Conservation (phyloP, 1,140 invertebrate species). For the Eumaeus atala region DNA sequence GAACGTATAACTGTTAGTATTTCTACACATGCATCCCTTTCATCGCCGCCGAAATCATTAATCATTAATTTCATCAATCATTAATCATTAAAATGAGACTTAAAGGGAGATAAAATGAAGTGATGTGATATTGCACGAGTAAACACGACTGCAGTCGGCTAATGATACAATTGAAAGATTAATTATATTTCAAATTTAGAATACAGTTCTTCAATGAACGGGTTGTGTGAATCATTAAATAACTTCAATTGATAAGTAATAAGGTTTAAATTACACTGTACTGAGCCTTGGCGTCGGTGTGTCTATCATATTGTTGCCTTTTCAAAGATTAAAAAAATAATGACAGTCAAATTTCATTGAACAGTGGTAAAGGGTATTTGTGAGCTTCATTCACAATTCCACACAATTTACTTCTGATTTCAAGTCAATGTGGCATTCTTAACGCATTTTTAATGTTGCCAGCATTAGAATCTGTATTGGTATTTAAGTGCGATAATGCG, state of each 20-base stretch:
- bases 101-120: constrained; percentile 70
- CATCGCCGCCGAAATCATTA: constrained; percentile 53
- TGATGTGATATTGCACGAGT: constrained; percentile 54
- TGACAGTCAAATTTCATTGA: constrained; percentile 46
- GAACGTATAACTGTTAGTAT: constrained; percentile 38
- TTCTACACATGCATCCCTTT: constrained; percentile 52
- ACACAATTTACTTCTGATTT: constrained; percentile 42
- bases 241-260: constrained; percentile 6
- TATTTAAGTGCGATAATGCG: too few relatives aligned
- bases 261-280: constrained; percentile 21
- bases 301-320: constrained; percentile 34
- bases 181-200: constrained; percentile 48
- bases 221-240: constrained; percentile 23
- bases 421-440: constrained; percentile 20
- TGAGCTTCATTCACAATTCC: constrained; percentile 53
- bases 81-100: constrained; percentile 70
- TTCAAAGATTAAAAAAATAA: constrained; percentile 22
- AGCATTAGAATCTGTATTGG: too few relatives aligned
- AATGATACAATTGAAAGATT: constrained; percentile 69
- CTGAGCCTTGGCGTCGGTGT: constrained; percentile 40
- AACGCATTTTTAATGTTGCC: too few relatives aligned
- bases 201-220: constrained; percentile 48
- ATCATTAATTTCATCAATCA: constrained; percentile 56
- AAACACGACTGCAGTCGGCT: constrained; percentile 56
- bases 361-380: constrained; percentile 20